Base-by-base conservation (phyloP, 2,888 invertebrate species). In the Cantharis lateralis region DNA sequence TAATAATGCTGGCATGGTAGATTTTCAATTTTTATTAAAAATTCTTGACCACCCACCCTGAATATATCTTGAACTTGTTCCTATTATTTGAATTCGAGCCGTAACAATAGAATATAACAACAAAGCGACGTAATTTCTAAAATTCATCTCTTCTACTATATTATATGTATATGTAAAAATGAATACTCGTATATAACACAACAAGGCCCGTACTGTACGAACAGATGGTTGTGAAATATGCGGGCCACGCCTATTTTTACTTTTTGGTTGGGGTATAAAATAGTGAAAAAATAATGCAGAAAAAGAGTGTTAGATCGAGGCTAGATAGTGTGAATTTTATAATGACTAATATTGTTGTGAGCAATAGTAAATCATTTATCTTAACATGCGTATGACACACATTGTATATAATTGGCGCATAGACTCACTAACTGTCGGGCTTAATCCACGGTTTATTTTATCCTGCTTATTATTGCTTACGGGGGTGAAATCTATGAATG, bases 211-310 rank as follows among this genome's bases (percentile, higher is more conserved):
- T 70, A 32, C 15, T 77, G 74, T 74, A 70, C 62, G 78, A 78
- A 79, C 81, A 81, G 81, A 79, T 81, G 81, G 79, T 78, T 76
- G 63, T 80, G 78, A 81, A 79, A 80, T 80, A 80, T 81, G 75
- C 75, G 73, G 70, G 70, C 78, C 78, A 78, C 81, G 81, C 81
- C 81, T 71, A 76, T 74, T 75, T 78, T 77, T 75, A 73, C 75
- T 74, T 72, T 70, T 68, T 71, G 63, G 70, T 66, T 73, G 48
- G 79, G 76, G 75, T 74, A 62, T 74, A 70, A 77, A 72, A 77
- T 74, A 75, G 75, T 77, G 48, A 10, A 66, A 66, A 66, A 66
- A 20, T 66, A 20, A 18, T 20, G 62, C 72, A 62, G 66, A 73
- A 71, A 26, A 77, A 72, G 32, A 24, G 15, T 64, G 68, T 69